phyloP scores from a whole-genome alignment of 2,113 vertebrate species.

The Eira barbara region DNA sequence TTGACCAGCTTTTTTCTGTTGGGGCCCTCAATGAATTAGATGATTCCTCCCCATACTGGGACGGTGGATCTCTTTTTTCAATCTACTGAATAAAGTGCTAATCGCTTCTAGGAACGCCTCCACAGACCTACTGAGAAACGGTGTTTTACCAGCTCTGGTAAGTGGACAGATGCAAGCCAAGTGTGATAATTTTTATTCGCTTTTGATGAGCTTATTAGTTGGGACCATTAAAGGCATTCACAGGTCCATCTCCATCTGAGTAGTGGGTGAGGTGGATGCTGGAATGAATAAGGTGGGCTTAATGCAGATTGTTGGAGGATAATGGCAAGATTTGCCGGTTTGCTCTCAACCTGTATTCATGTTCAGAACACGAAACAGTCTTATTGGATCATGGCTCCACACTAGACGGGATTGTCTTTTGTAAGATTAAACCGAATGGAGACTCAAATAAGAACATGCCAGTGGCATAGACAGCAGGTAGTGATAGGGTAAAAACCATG shows the following conservation, averaged over 20 bases:
- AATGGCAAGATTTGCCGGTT: neutral
- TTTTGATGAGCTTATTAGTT: slow-evolving; percentile 1
- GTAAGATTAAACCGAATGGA: neutral
- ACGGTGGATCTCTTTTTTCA: neutral
- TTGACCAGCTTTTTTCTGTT: neutral
- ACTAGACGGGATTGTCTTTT: neutral
- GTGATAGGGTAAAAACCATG: neutral
- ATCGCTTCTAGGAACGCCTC: neutral
- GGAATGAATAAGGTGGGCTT: neutral
- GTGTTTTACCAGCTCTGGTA: neutral
- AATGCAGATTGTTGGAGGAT: neutral
- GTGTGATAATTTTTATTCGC: neutral
- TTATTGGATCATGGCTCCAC: neutral
- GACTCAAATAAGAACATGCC: neutral
- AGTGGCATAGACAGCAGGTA: no score
- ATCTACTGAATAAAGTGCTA: neutral
- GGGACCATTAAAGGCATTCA: neutral
- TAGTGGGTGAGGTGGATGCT: neutral
- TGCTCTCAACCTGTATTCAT: neutral
- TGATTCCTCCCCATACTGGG: neutral
- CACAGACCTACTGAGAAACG: neutral
- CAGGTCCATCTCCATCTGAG: neutral
- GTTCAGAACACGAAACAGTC: neutral
- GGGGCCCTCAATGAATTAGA: neutral
- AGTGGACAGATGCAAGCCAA: neutral